Percentiles rank a stretch among this genome's conserved stretches.
Conservation (phyloP, 2,797 vertebrate genomes). For the Girardinus metallicus region DNA sequence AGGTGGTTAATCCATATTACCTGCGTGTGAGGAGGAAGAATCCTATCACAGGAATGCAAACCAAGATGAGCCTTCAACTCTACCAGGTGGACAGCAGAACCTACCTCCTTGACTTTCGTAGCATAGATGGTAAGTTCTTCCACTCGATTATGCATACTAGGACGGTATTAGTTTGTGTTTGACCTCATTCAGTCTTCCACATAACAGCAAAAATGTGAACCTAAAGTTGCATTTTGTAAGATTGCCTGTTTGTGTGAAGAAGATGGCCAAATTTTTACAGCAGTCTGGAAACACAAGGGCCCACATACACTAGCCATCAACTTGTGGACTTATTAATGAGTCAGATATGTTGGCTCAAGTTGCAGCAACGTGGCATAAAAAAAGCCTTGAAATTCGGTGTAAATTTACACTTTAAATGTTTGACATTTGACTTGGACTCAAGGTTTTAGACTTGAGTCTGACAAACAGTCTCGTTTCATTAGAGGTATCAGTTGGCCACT, state of each 20-base stretch:
- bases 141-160: neutral
- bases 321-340: neutral
- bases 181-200: neutral
- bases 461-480: neutral
- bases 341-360: neutral
- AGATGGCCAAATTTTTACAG: neutral
- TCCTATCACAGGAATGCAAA: conserved; percentile 91
- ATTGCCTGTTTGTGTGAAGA: neutral
- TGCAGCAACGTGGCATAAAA: neutral
- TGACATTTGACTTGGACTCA: neutral
- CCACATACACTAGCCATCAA: neutral
- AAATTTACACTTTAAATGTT: neutral
- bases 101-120: conserved; percentile 97
- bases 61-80: conserved; percentile 98
- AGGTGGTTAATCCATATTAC: conserved; percentile 98
- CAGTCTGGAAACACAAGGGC: neutral
- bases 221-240: neutral
- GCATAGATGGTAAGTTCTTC: conserved; percentile 92
- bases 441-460: neutral
- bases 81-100: conserved; percentile 99
- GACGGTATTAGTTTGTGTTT: neutral
- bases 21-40: conserved; percentile 96
- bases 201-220: neutral
- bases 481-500: neutral
- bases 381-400: neutral